phyloP scores from a whole-genome alignment of 2,888 invertebrate species.

The Lamellibrachia columna region DNA sequence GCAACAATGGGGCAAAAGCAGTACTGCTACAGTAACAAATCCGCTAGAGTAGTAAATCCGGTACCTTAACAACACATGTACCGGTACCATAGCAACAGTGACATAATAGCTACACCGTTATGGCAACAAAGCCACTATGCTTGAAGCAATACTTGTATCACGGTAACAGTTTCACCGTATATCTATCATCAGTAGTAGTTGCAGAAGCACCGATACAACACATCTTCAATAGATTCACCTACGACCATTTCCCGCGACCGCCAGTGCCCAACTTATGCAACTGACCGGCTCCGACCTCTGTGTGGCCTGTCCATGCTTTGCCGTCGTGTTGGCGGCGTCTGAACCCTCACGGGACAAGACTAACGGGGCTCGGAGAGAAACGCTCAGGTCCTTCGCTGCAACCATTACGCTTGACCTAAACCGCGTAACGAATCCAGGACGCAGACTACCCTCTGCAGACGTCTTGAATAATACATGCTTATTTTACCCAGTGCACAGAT shows the following conservation, averaged over 20 bases:
- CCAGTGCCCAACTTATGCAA: not conserved
- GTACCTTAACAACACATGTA: not conserved
- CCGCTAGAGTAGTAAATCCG: not conserved
- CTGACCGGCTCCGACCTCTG: not conserved
- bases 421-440: not conserved
- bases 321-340: not conserved
- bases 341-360: conserved; percentile 2
- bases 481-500: conserved; percentile 2
- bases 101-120: not conserved
- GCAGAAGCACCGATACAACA: not conserved
- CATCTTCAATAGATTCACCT: not conserved
- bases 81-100: not conserved
- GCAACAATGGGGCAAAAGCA: not conserved
- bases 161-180: not conserved
- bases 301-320: not conserved
- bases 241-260: not conserved
- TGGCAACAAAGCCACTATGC: not conserved
- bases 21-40: not conserved
- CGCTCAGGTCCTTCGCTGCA: not conserved
- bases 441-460: not conserved
- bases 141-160: not conserved
- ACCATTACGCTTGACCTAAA: not conserved
- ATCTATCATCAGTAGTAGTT: not conserved
- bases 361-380: not conserved
- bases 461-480: not conserved